phyloP scores from a whole-genome alignment of 1,140 invertebrate genomes.

The Gonatopus flavifemur region DNA sequence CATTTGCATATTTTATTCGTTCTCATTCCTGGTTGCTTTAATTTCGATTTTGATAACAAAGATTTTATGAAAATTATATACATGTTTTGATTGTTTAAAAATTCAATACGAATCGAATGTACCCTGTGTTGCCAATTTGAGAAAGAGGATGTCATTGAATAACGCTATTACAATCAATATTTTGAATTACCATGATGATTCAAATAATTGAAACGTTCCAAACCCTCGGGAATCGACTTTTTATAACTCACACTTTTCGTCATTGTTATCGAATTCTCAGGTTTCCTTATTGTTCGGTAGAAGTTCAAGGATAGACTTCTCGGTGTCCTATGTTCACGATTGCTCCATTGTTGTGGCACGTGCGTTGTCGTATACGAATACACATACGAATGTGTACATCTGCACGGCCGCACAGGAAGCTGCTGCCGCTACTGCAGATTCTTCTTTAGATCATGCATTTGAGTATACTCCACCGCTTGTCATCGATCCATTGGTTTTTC shows the following conservation, averaged over 20 bases:
- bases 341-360: conserved; percentile 23
- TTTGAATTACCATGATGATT: neutral
- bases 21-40: too few species aligned
- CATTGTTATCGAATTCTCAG: too few species aligned
- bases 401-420: conserved; percentile 14
- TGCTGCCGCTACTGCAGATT: conserved; percentile 7
- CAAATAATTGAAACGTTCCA: neutral
- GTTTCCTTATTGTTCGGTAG: neutral
- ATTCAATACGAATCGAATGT: too few species aligned
- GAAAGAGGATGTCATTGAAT: too few species aligned
- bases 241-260: too few species aligned
- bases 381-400: conserved; percentile 18
- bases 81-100: too few species aligned
- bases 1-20: too few species aligned
- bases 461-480: conserved; percentile 21
- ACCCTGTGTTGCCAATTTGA: too few species aligned
- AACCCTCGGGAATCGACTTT: neutral
- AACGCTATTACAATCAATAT: too few species aligned
- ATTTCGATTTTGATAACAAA: too few species aligned
- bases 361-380: conserved; percentile 8
- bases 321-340: conserved; percentile 4
- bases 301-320: neutral
- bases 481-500: conserved; percentile 19
- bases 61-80: too few species aligned
- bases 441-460: too few species aligned